These are phyloP conservation scores for Hypena proboscidalis DNA, from an alignment of 2,888 invertebrate species.

Conservation along the genomic window DNA sequence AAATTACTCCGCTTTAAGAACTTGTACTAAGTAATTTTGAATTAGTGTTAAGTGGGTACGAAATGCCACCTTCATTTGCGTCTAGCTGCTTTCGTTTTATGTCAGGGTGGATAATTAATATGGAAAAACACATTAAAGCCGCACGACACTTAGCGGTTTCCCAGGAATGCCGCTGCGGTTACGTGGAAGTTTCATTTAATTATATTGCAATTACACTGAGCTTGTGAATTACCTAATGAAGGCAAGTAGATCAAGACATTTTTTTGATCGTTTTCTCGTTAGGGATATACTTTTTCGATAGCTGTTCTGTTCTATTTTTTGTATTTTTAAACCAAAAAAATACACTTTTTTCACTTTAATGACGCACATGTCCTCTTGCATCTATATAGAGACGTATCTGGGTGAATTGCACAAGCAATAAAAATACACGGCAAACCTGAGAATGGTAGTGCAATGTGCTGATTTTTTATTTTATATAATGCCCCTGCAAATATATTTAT, in stretches of 20 bases:
- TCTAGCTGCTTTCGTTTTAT: neutral
- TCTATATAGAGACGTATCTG: too few species aligned
- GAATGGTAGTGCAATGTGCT: too few species aligned
- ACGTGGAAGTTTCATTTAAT: neutral
- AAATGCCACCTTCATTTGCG: conserved; percentile 3
- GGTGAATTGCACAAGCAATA: too few species aligned
- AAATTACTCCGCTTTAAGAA: too few species aligned
- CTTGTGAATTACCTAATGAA: neutral
- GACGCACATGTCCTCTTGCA: too few species aligned
- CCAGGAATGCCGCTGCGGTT: neutral
- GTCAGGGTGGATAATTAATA: conserved; percentile 5
- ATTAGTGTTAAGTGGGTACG: neutral
- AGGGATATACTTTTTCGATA: neutral
- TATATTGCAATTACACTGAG: neutral
- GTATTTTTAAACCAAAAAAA: too few species aligned
- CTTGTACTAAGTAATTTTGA: conserved; percentile 2
- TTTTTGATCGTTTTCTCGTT: neutral
- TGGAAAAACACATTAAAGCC: conserved; percentile 3
- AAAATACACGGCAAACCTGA: too few species aligned
- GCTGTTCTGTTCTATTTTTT: too few species aligned
- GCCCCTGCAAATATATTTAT: too few species aligned
- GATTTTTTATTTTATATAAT: too few species aligned
- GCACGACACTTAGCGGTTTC: conserved; percentile 5
- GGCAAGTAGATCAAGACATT: conserved; percentile 2
- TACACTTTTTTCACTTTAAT: too few species aligned